These are phyloP conservation scores for Polydrusus cervinus DNA, from an alignment of 2,888 invertebrate genomes.

Conservation along the genomic window DNA sequence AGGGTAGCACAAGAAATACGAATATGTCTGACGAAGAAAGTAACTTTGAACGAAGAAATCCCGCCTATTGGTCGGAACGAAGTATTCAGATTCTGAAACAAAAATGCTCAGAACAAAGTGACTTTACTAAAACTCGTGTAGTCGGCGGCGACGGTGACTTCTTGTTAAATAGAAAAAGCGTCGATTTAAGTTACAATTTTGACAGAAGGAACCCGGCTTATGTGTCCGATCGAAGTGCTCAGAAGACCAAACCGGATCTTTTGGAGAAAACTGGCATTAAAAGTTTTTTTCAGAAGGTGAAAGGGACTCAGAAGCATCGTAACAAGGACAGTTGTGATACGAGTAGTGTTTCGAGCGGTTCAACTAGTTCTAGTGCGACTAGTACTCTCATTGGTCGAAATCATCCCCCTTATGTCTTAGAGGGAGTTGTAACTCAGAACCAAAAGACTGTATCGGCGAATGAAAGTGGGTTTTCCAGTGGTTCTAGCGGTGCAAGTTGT, in stretches of 20 bases:
- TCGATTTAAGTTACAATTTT: conserved; percentile 34
- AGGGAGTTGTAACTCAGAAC: neutral
- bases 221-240: conserved; percentile 20
- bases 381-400: conserved; percentile 14
- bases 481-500: neutral
- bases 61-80: conserved; percentile 38
- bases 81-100: conserved; percentile 6
- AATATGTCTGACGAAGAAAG: neutral
- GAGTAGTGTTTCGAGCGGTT: conserved; percentile 32
- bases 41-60: conserved; percentile 34
- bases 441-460: neutral
- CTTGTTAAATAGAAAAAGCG: conserved; percentile 33
- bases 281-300: conserved; percentile 37
- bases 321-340: conserved; percentile 37
- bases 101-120: conserved; percentile 4
- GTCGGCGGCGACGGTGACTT: conserved; percentile 33
- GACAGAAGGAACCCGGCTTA: conserved; percentile 41
- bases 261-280: conserved; percentile 32
- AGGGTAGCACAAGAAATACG: neutral
- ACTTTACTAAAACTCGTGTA: neutral
- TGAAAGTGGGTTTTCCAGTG: neutral
- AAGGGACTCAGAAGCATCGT: neutral
- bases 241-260: conserved; percentile 18
- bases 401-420: neutral
- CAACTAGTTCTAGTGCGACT: conserved; percentile 34